Base-by-base conservation (phyloP, 2,113 vertebrate genomes). In the Myrmecobius fasciatus region DNA sequence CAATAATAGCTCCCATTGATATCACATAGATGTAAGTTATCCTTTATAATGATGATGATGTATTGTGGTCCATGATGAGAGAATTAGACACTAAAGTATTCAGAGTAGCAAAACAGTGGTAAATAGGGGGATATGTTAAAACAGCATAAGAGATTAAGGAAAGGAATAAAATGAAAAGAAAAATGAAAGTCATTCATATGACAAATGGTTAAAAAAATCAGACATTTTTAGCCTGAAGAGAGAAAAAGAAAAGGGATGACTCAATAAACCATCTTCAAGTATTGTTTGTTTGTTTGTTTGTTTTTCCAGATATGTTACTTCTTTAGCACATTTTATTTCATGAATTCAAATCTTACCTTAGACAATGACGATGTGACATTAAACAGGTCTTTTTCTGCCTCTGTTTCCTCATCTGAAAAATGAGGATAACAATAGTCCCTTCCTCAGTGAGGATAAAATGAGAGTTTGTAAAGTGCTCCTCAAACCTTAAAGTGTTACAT, bases 221-320 rank as follows among this genome's bases (percentile, higher is more conserved):
- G n/a, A 24, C 36, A 24, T 22, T 83, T 83, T 83, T 43, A 24
- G n/a, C 20, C n/a, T 43, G 67, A 8, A 83, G n/a, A 83, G 25
- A 95, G 49, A 52, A 93, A 90, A 93, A 95, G 56, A 89, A 43
- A n/a, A 54, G 3, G 95, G 89, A 25, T 91, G 83, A 89, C 0
- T 89, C 48, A 93, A 53, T 46, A 89, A 89, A 90, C 43, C 17
- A 91, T 53, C 24, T 93, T 94, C 89, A 96, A 36, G 36, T n/a
- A 60, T n/a, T 36, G 20, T 43, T 83, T n/a, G 20, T 75, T 75
- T 43, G 43, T 8, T n/a, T 75, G n/a, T 83, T 75, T n/a, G 31
- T 75, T 75, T 83, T 83, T 8, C 36, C 36, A 83, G 17, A 83
- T 43, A 17, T 83, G n/a, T 43, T 20, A 83, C 43, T 83, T 43